These are phyloP conservation scores for Lethenteron camtschaticum DNA, from an alignment of 2,113 vertebrate genomes.

Conservation along the genomic window DNA sequence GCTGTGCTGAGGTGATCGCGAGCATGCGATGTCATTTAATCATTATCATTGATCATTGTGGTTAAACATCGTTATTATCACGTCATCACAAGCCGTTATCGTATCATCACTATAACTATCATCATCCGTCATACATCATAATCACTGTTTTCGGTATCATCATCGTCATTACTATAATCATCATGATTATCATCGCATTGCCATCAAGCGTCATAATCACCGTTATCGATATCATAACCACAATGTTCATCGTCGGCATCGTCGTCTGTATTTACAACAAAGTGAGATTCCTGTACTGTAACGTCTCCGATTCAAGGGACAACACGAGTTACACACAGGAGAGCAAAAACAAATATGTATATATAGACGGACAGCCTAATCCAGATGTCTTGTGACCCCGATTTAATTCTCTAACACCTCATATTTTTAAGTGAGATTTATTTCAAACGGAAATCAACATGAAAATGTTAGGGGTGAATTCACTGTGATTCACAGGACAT, in stretches of 20 bases:
- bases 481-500: no score
- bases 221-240: background rate
- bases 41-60: background rate
- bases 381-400: no score
- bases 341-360: no score
- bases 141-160: background rate
- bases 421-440: no score
- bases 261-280: background rate
- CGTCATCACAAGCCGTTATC: background rate
- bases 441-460: no score
- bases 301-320: background rate
- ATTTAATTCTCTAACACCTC: no score
- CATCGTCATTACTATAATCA: background rate
- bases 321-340: no score
- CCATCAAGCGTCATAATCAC: background rate
- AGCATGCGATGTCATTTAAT: background rate
- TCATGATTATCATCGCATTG: background rate
- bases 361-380: no score
- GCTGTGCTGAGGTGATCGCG: no score
- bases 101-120: background rate
- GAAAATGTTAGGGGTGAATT: no score
- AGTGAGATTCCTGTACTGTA: background rate
- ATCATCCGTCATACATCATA: background rate
- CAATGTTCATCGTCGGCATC: conserved; percentile 1
- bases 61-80: background rate